Evolutionary conservation across 2,113 vertebrate species (phyloP).

Genomic region (Plecturocebus donacophilus): DNA sequence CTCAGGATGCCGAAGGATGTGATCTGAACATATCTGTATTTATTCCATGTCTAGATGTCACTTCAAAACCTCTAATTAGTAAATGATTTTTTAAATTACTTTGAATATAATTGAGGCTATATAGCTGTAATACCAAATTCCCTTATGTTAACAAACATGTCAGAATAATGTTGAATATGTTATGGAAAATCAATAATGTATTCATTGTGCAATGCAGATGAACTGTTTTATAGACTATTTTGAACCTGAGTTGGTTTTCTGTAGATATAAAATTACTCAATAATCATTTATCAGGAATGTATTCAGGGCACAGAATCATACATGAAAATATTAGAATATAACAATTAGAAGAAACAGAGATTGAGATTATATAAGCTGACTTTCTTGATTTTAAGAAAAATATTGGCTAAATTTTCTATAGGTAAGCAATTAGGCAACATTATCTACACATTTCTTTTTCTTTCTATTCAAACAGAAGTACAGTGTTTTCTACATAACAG

Average conservation of each 20-base stretch:
- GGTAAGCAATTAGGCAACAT: not conserved
- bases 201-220: not conserved
- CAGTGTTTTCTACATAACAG: not conserved
- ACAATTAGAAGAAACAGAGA: not conserved
- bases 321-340: not conserved
- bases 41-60: not conserved
- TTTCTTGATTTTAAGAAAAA: conserved; percentile 36
- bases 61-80: not conserved
- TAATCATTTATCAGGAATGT: not conserved
- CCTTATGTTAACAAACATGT: not conserved
- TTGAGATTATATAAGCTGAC: not conserved
- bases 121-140: not conserved
- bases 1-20: not conserved
- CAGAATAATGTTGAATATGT: not conserved
- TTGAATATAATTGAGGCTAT: not conserved
- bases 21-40: not conserved
- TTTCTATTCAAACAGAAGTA: not conserved
- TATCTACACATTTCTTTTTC: not conserved
- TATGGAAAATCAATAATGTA: not conserved
- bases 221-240: not conserved
- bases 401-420: not conserved
- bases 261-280: not conserved
- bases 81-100: not conserved
- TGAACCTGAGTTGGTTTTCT: not conserved
- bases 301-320: not conserved